Percentiles rank a stretch among this genome's conserved stretches.
Evolutionary conservation across 2,797 vertebrate species (phyloP).

Genomic region (Podarcis siculus): DNA sequence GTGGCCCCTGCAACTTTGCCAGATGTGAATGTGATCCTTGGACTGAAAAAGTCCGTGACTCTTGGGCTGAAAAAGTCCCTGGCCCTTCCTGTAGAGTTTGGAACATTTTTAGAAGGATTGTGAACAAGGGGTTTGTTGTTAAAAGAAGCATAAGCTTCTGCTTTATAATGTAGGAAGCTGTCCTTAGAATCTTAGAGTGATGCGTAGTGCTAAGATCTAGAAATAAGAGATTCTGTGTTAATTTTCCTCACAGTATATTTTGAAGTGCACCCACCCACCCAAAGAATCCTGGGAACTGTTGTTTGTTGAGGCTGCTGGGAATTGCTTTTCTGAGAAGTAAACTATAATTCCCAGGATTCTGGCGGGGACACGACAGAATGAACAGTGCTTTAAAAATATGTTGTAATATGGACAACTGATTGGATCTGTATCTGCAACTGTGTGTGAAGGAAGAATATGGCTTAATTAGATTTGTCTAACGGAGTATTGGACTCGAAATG

Average conservation of each 20-base stretch:
- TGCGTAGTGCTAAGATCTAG: not conserved
- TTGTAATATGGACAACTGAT: not conserved
- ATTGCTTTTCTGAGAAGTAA: too few species aligned
- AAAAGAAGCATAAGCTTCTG: not conserved
- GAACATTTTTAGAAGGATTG: accelerated
- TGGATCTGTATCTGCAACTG: not conserved
- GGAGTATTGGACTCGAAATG: not conserved
- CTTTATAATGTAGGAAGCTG: not conserved
- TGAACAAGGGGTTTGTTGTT: accelerated
- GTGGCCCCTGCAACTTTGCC: too few species aligned
- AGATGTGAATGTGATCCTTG: too few species aligned
- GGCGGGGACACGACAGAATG: too few species aligned
- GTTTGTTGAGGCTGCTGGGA: too few species aligned
- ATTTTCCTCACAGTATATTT: not conserved
- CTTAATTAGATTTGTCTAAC: not conserved
- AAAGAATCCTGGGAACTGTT: too few species aligned
- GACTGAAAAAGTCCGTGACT: too few species aligned
- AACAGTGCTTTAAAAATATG: too few species aligned
- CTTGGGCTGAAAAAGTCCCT: too few species aligned
- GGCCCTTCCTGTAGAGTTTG: too few species aligned
- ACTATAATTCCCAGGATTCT: too few species aligned
- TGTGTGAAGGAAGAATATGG: not conserved
- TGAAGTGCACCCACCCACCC: too few species aligned
- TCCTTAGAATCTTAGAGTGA: not conserved
- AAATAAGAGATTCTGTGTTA: not conserved